phyloP scores from a whole-genome alignment of 2,797 vertebrate species.

The Karalla daura region DNA sequence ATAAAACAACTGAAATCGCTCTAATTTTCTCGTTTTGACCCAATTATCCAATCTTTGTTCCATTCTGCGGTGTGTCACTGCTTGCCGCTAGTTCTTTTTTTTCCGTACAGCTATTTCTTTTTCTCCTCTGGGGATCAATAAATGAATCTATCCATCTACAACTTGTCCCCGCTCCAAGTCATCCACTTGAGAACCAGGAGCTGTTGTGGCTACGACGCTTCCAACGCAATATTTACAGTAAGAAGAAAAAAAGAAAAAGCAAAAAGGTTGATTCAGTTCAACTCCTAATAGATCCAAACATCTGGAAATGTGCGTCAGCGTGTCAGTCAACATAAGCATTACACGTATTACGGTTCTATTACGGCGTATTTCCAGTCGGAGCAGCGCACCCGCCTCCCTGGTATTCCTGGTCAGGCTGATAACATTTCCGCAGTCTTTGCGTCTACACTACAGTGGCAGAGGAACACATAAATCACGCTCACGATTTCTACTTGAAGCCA shows the following conservation, averaged over 20 bases:
- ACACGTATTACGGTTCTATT: not conserved
- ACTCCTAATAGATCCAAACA: not conserved
- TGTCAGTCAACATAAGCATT: no score
- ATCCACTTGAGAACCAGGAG: not conserved
- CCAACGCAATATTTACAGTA: not conserved
- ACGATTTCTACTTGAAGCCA: not conserved
- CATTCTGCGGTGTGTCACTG: no score
- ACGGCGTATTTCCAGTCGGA: conserved; percentile 1
- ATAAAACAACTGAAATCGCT: no score
- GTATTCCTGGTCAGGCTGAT: conserved; percentile 21
- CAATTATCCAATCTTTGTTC: no score
- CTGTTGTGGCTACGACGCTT: not conserved
- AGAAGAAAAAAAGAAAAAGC: no score
- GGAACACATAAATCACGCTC: conserved; percentile 4
- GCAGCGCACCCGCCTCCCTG: not conserved
- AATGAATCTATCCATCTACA: not conserved
- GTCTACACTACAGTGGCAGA: not conserved
- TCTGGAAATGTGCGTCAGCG: not conserved
- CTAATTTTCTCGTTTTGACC: no score
- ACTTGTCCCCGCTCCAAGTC: not conserved
- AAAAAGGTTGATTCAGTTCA: not conserved
- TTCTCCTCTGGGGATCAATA: not conserved
- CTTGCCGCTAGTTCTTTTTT: no score
- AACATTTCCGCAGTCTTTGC: not conserved
- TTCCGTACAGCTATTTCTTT: no score